Evolutionary conservation across 2,888 invertebrate genomes (phyloP), one percentile per base, ranked within the genome.

Genomic region (Scaptodrosophila latifasciaeformis): DNA sequence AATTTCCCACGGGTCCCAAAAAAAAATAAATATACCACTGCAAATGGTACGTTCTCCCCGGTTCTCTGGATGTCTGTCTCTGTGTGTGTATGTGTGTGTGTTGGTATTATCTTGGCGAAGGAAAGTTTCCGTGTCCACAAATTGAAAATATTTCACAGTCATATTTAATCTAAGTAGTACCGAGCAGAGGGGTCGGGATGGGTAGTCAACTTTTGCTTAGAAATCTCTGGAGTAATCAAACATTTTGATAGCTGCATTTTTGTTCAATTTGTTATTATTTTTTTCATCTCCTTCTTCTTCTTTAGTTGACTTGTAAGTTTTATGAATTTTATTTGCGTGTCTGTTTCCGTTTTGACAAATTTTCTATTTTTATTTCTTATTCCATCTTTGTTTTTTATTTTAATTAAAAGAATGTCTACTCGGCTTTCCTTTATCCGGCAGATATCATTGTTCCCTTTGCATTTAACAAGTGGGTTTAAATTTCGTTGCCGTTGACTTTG

Each of bases 71-170:
- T n/a, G n/a, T n/a, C n/a, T n/a, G n/a, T n/a, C n/a, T n/a, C n/a
- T n/a, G n/a, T n/a, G n/a, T n/a, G n/a, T n/a, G n/a, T n/a, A n/a
- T n/a, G n/a, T n/a, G n/a, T n/a, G n/a, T n/a, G n/a, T n/a, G 52
- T 55, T 24, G 4, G 24, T 7, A 24, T 24, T 24, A 24, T 46
- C 61, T 60, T 59, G 61, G 55, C 45, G 34, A 31, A 19, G 24
- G 12, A 62, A 66, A 66, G 49, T 72, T 75, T 69, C 47, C 66
- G 64, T 75, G 81, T 75, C 79, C 81, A 76, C 81, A 75, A 75
- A 78, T 75, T 81, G 75, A 75, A 81, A 75, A 78, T 75, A 78
- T 81, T 75, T 68, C 72, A 62, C 69, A 75, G 76, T 71, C 79
- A 75, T 75, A 75, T 81, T 75, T 78, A 75, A 81, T 76, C 75